Evolutionary conservation across 2,797 vertebrate species (phyloP).

Genomic region (Zenarchopterus dispar): DNA sequence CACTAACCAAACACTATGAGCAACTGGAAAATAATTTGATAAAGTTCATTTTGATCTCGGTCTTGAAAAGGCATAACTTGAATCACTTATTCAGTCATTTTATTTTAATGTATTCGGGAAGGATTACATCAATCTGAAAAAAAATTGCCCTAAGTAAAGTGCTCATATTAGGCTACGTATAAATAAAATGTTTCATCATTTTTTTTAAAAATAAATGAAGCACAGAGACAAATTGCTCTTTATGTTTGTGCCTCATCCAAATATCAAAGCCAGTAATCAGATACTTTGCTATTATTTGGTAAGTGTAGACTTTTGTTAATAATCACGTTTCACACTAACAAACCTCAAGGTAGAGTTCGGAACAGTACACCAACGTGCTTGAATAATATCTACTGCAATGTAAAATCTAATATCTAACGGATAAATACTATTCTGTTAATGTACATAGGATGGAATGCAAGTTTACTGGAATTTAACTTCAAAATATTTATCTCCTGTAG

Average conservation of each 20-base stretch:
- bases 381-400: neutral
- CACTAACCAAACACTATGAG: constrained; percentile 35
- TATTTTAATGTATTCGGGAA: constrained; percentile 4
- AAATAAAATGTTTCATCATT: too few relatives aligned
- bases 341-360: neutral
- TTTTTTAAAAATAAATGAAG: constrained; percentile 18
- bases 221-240: neutral
- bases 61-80: constrained; percentile 9
- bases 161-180: too few relatives aligned
- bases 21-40: constrained; percentile 7
- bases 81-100: neutral
- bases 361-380: neutral
- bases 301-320: neutral
- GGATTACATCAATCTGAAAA: neutral
- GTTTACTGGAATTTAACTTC: neutral
- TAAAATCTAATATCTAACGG: too few relatives aligned
- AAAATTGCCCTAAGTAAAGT: neutral
- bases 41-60: constrained; percentile 25
- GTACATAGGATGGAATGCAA: too few relatives aligned
- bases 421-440: too few relatives aligned
- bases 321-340: neutral
- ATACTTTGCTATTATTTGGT: neutral
- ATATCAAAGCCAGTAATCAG: neutral
- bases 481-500: neutral
- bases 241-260: neutral